Base-by-base conservation (phyloP, 1,140 invertebrate genomes). In the Pseudomyrmex dendroicus region DNA sequence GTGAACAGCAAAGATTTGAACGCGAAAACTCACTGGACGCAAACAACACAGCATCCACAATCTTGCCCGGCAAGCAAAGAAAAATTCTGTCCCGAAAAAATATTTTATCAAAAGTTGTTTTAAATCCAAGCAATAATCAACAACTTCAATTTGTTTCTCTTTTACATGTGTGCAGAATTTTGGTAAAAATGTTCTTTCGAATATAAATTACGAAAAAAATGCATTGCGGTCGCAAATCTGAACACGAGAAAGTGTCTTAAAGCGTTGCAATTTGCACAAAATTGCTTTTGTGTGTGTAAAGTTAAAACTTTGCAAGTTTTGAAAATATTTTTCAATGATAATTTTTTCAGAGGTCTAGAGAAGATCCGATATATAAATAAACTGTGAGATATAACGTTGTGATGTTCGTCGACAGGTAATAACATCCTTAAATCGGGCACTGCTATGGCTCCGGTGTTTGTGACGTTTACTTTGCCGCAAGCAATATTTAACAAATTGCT, bases 401-500 rank as follows among this genome's bases (percentile, higher is more conserved):
- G 17, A 3, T 9, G 17, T 54, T 78, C 15, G 52, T 48, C 54
- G 54, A 25, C 64, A 48, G 48, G 17, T 80, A 68, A 35, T 35
- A 35, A 13, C 4, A 54, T 83, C 48, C 63, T 66, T 48, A 59
- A 86, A 87, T 44, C 44, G 35, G 22, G 56, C 70, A 84, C 52
- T 46, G 46, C 25, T 57, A 68, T 70, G 70, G 54, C 46, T 52
- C 46, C 73, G 8, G 64, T 67, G 25, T 72, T 62, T 73, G 70
- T 44, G 70, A 57, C 62, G 89, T 86, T 89, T 89, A 72, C 50
- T 83, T 78, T 82, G 70, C 73, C 59, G 80, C 61, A 70, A 84
- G 85, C 89, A 89, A 89, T 89, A 89, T 89, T 89, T 89, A 89
- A 89, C 88, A 89, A 89, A 89, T 89, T 89, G 89, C 89, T 89